These are phyloP conservation scores for Luidia sarsii DNA, from an alignment of 53 echinoderm and acorn worm species.

Conservation along the genomic window DNA sequence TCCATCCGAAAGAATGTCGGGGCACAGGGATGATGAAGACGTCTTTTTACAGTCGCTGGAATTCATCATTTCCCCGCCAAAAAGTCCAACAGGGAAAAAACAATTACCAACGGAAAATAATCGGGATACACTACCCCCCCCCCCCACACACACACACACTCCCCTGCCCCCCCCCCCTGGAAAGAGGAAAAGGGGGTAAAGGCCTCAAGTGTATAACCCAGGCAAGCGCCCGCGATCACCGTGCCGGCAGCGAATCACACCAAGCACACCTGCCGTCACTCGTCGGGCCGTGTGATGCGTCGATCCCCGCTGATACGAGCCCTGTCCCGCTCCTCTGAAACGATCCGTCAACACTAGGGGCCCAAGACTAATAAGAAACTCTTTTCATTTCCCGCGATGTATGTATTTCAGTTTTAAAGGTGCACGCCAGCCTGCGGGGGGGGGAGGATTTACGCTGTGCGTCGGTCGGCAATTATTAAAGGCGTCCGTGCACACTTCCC, in stretches of 20 bases:
- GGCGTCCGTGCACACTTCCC: no score
- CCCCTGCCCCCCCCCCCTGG: no score
- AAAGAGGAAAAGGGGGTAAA: no score
- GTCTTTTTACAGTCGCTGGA: no score
- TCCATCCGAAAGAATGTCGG: no score
- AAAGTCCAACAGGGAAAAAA: no score
- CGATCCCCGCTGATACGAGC: slow-evolving; percentile 8
- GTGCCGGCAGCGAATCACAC: slow-evolving; percentile 31
- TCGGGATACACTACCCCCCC: neutral
- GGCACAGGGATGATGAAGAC: no score
- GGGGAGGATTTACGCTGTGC: no score
- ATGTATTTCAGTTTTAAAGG: slow-evolving; percentile 48
- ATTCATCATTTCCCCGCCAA: no score
- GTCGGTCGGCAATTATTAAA: no score
- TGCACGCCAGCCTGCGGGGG: neutral
- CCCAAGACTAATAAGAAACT: slow-evolving; percentile 25
- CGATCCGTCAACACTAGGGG: slow-evolving; percentile 35
- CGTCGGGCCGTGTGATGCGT: slow-evolving; percentile 47
- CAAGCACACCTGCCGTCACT: slow-evolving; percentile 46
- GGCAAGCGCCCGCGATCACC: neutral
- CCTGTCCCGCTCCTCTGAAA: slow-evolving; percentile 16
- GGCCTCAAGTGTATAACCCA: neutral
- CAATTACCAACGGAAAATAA: neutral
- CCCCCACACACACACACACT: no score
- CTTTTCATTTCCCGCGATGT: slow-evolving; percentile 53